Conservation (phyloP, 2,888 invertebrate genomes). For the Kryphioiulus occultus region DNA sequence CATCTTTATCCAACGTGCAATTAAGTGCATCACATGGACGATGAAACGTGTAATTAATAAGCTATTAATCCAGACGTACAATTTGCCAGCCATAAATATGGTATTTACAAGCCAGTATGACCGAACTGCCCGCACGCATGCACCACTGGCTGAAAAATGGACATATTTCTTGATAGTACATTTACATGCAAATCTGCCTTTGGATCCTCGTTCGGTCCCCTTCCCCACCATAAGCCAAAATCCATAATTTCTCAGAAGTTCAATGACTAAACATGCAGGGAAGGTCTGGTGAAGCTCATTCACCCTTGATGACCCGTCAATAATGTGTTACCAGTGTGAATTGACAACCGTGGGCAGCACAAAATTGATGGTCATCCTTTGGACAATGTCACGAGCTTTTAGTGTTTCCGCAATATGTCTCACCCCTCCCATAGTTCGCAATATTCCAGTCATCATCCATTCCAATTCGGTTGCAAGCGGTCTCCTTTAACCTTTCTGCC, state of each 20-base stretch:
- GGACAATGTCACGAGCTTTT: conserved; percentile 29
- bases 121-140: background rate
- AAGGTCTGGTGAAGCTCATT: background rate
- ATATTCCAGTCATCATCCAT: background rate
- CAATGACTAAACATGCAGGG: background rate
- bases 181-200: background rate
- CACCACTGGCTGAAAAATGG: background rate
- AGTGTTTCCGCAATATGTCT: background rate
- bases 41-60: background rate
- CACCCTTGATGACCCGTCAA: background rate
- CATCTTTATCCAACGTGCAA: too few relatives aligned
- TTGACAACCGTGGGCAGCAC: background rate
- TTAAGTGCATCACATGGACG: too few relatives aligned
- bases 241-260: background rate
- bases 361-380: conserved; percentile 48
- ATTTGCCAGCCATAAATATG: background rate
- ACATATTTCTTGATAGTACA: background rate
- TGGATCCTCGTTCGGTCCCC: background rate
- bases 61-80: background rate
- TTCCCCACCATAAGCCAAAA: background rate
- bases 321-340: background rate
- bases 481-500: conserved; percentile 28
- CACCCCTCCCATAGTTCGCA: background rate
- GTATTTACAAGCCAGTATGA: background rate
- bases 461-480: background rate